A percentile compares a stretch with the other conserved stretches of the same genome.
phyloP scores from a whole-genome alignment of 2,113 vertebrate genomes.

The Pipra filicauda region DNA sequence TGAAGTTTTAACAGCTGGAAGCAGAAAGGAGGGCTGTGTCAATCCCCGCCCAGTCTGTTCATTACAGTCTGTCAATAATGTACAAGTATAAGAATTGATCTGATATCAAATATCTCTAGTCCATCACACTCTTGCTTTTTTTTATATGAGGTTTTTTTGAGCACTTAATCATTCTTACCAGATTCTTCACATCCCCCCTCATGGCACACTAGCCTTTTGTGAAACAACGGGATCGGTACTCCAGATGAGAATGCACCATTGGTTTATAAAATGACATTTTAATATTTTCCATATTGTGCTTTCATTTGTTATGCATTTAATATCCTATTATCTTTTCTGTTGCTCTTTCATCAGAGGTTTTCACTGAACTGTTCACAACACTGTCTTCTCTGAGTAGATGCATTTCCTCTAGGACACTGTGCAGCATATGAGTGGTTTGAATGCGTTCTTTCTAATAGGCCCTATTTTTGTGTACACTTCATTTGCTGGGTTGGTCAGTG shows the following conservation, averaged over 20 bases:
- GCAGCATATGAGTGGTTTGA: background rate
- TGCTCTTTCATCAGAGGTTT: background rate
- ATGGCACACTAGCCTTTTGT: background rate
- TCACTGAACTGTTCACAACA: background rate
- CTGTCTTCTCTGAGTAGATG: background rate
- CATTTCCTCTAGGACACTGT: background rate
- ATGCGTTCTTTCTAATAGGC: background rate
- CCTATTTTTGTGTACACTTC: background rate
- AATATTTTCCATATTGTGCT: conserved; percentile 22
- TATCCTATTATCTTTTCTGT: conserved; percentile 7
- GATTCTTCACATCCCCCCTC: background rate
- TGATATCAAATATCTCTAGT: background rate
- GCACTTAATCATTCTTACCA: background rate
- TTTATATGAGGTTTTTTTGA: background rate
- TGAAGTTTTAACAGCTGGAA: conserved; percentile 53
- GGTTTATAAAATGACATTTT: conserved; percentile 11
- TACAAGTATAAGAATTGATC: background rate
- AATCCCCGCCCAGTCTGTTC: background rate
- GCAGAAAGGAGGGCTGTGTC: background rate
- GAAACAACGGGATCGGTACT: background rate
- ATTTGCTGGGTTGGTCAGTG: background rate
- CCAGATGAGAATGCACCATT: background rate
- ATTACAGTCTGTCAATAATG: background rate
- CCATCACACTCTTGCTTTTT: background rate
- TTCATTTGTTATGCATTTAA: conserved; percentile 31